Percentiles rank a stretch among this genome's conserved stretches.
Evolutionary conservation across 2,797 vertebrate species (phyloP).

Genomic region (Sebastes itinus): DNA sequence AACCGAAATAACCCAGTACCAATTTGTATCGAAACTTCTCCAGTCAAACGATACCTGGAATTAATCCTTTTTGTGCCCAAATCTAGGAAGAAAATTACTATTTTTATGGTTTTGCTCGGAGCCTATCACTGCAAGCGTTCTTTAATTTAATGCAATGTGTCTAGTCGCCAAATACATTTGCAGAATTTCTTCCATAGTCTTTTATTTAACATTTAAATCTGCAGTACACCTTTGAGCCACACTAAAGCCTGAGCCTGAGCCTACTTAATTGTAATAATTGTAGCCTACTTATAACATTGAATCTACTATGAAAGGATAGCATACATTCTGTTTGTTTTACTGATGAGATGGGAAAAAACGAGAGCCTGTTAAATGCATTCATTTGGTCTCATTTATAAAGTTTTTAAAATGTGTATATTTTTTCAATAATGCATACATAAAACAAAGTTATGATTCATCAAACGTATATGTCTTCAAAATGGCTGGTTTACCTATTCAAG

Average conservation of each 20-base stretch:
- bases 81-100: accelerated
- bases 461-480: background rate
- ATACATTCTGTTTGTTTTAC: background rate
- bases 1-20: background rate
- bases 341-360: accelerated
- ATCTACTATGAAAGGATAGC: background rate
- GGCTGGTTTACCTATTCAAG: background rate
- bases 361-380: background rate
- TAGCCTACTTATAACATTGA: background rate
- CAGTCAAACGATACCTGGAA: background rate
- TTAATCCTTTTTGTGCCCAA: background rate
- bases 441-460: background rate
- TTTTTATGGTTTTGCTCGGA: no score
- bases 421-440: background rate
- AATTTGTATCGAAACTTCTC: background rate
- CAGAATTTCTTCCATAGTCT: no score
- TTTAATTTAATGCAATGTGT: no score
- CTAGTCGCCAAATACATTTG: no score
- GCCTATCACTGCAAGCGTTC: no score
- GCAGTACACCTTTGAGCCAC: background rate
- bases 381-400: background rate
- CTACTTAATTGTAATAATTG: accelerated
- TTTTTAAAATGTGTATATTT: background rate
- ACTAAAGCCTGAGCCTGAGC: no score
- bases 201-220: background rate